These are phyloP conservation scores for Erithacus rubecula DNA, from an alignment of 2,797 vertebrate genomes.

Conservation along the genomic window DNA sequence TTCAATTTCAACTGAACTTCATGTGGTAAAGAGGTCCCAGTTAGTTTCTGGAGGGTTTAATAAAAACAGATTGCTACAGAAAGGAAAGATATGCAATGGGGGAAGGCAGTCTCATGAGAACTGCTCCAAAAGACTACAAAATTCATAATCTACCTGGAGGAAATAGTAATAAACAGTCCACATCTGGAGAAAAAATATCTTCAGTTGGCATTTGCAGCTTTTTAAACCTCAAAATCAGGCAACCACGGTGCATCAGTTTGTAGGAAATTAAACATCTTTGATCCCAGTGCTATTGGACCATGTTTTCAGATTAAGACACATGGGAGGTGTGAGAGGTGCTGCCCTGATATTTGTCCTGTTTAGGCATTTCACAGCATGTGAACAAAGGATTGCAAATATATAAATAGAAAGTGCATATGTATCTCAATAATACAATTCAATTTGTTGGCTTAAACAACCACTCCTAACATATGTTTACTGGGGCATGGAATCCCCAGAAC, in stretches of 20 bases:
- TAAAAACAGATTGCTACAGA: neutral
- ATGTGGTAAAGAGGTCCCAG: accelerated
- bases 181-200: neutral
- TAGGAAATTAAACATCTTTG: neutral
- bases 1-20: neutral
- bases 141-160: neutral
- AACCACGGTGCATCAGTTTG: neutral
- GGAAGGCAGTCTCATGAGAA: neutral
- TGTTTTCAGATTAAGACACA: neutral
- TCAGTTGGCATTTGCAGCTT: neutral
- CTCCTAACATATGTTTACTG: neutral
- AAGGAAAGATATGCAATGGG: neutral
- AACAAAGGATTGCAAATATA: neutral
- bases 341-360: neutral
- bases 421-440: neutral
- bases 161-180: neutral
- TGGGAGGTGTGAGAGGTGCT: neutral
- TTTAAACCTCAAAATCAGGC: neutral
- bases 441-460: neutral
- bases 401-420: neutral
- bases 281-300: neutral
- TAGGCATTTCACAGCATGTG: neutral
- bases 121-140: neutral
- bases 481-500: neutral
- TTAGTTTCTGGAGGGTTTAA: neutral